Evolutionary conservation across 2,113 vertebrate species (phyloP).

Genomic region (Nymphicus hollandicus): DNA sequence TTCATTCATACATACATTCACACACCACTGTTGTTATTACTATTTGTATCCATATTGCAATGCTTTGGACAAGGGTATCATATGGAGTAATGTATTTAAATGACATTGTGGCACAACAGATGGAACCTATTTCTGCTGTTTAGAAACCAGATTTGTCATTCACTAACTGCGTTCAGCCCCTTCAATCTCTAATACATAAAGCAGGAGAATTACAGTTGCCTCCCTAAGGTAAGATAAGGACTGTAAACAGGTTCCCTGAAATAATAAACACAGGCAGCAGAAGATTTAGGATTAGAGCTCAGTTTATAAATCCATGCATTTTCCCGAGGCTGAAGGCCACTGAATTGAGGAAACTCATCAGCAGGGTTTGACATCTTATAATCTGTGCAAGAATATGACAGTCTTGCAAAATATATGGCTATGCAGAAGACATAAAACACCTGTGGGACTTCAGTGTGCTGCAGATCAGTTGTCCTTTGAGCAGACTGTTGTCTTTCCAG

Average conservation of each 20-base stretch:
- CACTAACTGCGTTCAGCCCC: neutral
- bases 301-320: neutral
- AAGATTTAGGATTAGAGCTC: constrained; percentile 28
- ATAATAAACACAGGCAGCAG: neutral
- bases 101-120: neutral
- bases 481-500: neutral
- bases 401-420: neutral
- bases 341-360: constrained; percentile 18
- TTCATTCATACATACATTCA: neutral
- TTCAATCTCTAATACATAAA: neutral
- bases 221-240: neutral
- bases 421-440: constrained; percentile 11
- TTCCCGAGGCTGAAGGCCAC: neutral
- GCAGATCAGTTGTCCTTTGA: neutral
- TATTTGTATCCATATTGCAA: neutral
- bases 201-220: neutral
- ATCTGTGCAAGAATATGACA: constrained; percentile 1
- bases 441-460: neutral
- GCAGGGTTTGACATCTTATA: neutral
- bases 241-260: neutral
- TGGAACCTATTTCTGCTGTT: neutral
- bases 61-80: neutral
- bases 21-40: neutral
- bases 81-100: neutral
- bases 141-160: neutral